Conservation (phyloP, 2,888 invertebrate genomes). For the Tinea trinotella region DNA sequence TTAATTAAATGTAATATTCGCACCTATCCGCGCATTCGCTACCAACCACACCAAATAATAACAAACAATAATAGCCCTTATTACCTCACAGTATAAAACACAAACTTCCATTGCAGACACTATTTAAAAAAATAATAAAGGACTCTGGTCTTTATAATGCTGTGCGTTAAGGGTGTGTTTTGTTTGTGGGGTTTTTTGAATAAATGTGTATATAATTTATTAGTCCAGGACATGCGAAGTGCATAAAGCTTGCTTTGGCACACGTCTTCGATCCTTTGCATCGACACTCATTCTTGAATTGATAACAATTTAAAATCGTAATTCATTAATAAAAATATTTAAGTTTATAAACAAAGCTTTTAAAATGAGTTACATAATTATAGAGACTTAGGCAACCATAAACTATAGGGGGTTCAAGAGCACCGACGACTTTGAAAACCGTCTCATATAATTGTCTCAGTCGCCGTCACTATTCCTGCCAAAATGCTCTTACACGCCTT, state of each 20-base stretch:
- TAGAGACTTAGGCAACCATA: too few species aligned
- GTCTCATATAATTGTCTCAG: too few species aligned
- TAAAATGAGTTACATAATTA: too few species aligned
- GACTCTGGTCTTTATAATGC: background rate
- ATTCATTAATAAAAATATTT: too few species aligned
- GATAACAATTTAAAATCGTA: background rate
- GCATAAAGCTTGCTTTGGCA: slow-evolving; percentile 70
- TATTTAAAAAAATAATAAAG: background rate
- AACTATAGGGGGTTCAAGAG: too few species aligned
- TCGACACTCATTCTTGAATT: background rate
- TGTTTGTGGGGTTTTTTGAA: background rate
- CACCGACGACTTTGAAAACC: too few species aligned
- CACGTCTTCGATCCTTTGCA: slow-evolving; percentile 57
- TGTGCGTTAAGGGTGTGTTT: background rate
- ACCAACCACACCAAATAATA: background rate
- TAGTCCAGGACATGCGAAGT: slow-evolving; percentile 71
- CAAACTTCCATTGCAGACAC: background rate
- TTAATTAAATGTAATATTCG: slow-evolving; percentile 9
- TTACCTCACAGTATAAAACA: background rate
- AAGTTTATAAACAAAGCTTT: too few species aligned
- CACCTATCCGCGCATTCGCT: slow-evolving; percentile 12
- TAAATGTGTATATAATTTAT: slow-evolving; percentile 61
- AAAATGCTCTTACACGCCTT: too few species aligned
- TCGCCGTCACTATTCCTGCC: too few species aligned
- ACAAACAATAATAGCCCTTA: too few species aligned